Evolutionary conservation across 2,113 vertebrate species (phyloP), one percentile per base, ranked within the genome.

Genomic region (Nipponia nippon): DNA sequence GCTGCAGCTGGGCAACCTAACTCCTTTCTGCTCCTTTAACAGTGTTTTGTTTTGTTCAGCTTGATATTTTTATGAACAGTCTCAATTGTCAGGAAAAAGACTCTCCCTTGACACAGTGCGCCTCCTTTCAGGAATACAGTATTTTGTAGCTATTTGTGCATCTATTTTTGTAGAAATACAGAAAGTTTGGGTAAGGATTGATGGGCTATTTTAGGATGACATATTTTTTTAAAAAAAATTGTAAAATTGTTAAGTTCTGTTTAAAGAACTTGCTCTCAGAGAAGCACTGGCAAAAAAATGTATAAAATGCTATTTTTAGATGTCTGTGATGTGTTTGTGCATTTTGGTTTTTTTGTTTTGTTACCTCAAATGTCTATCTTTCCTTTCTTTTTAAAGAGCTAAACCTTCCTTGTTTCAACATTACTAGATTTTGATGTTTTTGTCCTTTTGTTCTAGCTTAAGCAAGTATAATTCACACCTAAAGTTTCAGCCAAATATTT

Each of bases 211-310:
- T 98, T 98, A 96, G 97, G 97, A 97, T 96, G 96, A 95, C 95
- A 32, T 98, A 96, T 98, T 97, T 98, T 98, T 98, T 98, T 97
- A 42, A 59, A 97, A 96, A 97, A 98, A 97, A 97, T 94, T 94
- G 97, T 98, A 96, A 96, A 98, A 97, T 96, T 95, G 89, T 98
- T 97, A 96, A 98, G 99, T 99, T 99, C 99, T 99, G 99, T 99
- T 99, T 99, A 98, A 99, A 99, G 99, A 99, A 98, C 99, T 98
- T 97, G 97, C 91, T 98, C 94, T 98, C 97, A 98, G 96, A 98
- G 96, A 98, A 98, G 98, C 98, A 98, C 98, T 98, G 98, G 98
- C 97, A 97, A 97, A 95, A 98, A 98, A 98, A 95, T 95, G 96
- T 98, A 97, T 95, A 92, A 98, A 97, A 98, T 96, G 96, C 96